Evolutionary conservation across 2,797 vertebrate genomes (phyloP), one percentile per base, ranked within the genome.

Genomic region (Lepus oiostolus): DNA sequence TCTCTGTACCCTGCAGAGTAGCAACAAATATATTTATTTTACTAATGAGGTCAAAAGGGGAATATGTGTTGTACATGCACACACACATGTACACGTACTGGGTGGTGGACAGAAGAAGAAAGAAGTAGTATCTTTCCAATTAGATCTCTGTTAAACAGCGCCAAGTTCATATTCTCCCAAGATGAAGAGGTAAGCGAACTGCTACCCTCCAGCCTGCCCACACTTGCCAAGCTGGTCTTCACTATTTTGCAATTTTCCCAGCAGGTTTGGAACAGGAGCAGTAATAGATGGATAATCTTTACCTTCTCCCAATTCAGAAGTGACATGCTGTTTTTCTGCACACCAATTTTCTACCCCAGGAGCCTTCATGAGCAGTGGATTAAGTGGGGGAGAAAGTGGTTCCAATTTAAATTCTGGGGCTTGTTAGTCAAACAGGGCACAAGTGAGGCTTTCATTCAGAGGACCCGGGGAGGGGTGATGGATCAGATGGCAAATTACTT

Each of bases 221-320:
- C 92, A 93, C 90, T 90, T 97, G 94, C 93, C 92, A 95, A 84
- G 85, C 50, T 90, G 54, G 83, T 94, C 88, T 94, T 81, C 74
- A 79, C 93, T 74, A 60, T 85, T 96, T 95, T 92, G 75, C 80
- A 92, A 97, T 97, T 96, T 95, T 5, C 96, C 95, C 96, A 96
- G 94, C 94, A 91, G 95, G 92, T 93, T 82, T 96, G 80, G 92
- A 96, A 94, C 80, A 65, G 88, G 70, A 91, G 50, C 80, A 89
- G 63, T 89, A 94, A 94, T 85, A 47, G 92, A 89, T 71, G 83
- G 88, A 87, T 89, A 52, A 67, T 92, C 95, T 97, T 58, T 95
- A 94, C 92, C 92, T 93, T 95, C 83, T 96, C 90, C 91, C 85
- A 91, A 74, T 63, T 95, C 92, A 88, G n/a, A 92, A 82, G 79